Conservation (phyloP, 2,113 vertebrate genomes). For the Silurus meridionalis region DNA sequence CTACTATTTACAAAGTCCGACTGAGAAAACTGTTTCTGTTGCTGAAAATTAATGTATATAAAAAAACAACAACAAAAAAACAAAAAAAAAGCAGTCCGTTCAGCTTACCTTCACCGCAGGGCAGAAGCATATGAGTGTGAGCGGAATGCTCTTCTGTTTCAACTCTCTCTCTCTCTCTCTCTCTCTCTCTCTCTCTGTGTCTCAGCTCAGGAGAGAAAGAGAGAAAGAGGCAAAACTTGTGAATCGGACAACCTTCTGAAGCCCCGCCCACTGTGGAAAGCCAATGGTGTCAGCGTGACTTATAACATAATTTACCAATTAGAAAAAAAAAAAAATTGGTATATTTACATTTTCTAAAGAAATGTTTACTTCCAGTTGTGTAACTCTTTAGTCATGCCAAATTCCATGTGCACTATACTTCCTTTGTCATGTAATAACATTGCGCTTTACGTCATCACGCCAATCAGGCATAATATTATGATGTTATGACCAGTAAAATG, state of each 20-base stretch:
- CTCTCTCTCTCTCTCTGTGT: background rate
- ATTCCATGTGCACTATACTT: background rate
- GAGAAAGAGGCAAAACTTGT: background rate
- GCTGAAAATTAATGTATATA: background rate
- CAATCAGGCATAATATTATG: too few relatives aligned
- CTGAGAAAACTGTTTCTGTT: background rate
- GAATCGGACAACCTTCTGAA: background rate
- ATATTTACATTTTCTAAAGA: background rate
- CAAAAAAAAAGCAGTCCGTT: background rate
- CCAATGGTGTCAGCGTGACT: background rate
- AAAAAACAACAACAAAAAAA: background rate
- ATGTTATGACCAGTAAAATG: too few relatives aligned
- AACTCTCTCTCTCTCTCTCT: background rate
- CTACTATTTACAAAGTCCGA: background rate
- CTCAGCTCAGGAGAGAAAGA: background rate
- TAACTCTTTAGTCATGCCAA: background rate
- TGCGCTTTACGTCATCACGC: background rate
- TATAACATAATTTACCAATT: background rate
- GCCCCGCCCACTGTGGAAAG: slow-evolving; percentile 5
- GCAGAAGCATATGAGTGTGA: background rate
- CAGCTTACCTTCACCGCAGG: background rate
- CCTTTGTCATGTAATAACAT: background rate
- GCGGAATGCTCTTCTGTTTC: background rate
- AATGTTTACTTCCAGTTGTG: background rate
- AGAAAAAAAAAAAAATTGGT: too few relatives aligned